Percentiles rank a stretch among this genome's conserved stretches.
Conservation (phyloP, 2,113 vertebrate genomes). For the Acrocephalus arundinaceus region DNA sequence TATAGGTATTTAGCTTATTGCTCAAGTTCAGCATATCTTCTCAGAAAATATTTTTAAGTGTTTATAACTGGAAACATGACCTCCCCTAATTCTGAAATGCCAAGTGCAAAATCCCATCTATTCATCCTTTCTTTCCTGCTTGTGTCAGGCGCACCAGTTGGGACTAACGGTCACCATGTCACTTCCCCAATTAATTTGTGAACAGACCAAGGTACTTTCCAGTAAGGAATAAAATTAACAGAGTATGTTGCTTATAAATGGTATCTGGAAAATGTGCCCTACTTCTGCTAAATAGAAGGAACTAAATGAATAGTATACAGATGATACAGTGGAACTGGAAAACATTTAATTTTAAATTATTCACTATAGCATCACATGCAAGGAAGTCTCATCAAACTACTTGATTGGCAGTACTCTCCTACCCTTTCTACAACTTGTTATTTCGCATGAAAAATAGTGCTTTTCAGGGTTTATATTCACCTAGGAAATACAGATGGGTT, state of each 20-base stretch:
- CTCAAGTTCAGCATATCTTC: neutral
- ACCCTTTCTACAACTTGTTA: neutral
- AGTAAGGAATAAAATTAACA: conserved; percentile 51
- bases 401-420: neutral
- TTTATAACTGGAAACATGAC: conserved; percentile 33
- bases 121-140: conserved; percentile 24
- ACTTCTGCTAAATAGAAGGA: conserved; percentile 54
- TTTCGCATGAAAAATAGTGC: neutral
- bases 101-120: neutral
- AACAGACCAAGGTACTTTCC: conserved; percentile 61
- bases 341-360: neutral
- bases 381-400: neutral
- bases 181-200: conserved; percentile 61
- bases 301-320: neutral
- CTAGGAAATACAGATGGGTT: neutral
- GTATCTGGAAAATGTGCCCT: conserved; percentile 37
- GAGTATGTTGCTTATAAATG: conserved; percentile 8
- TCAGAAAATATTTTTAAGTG: conserved; percentile 17
- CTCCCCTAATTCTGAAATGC: conserved; percentile 17
- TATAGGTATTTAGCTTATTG: neutral
- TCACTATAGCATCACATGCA: neutral
- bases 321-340: conserved; percentile 13
- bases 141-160: neutral
- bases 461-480: neutral
- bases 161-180: neutral